Conservation (phyloP, 2,113 vertebrate species). For the Periophthalmus modestus region DNA sequence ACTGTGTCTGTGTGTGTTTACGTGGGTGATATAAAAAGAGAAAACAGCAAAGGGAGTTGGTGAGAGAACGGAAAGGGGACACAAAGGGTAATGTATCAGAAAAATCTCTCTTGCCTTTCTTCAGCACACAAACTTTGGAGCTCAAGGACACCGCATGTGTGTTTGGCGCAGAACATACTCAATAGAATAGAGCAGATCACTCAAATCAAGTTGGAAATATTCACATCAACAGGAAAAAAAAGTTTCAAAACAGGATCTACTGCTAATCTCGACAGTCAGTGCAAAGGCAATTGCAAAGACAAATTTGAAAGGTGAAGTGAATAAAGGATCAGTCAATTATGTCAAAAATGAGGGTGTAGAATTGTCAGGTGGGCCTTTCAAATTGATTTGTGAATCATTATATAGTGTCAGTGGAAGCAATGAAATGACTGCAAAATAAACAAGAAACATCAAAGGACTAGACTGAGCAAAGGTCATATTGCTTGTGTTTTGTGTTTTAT, state of each 20-base stretch:
- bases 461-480: background rate
- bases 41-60: conserved; percentile 27
- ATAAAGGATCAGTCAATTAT: conserved; percentile 5
- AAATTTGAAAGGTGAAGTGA: conserved; percentile 39
- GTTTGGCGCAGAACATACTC: conserved; percentile 38
- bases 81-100: conserved; percentile 55
- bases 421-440: background rate
- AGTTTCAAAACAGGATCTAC: conserved; percentile 21
- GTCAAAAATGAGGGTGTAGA: conserved; percentile 8
- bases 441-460: background rate
- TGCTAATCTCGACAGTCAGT: conserved; percentile 44
- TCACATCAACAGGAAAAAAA: conserved; percentile 34
- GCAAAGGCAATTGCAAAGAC: conserved; percentile 31
- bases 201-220: conserved; percentile 30
- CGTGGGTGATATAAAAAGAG: background rate
- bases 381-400: background rate
- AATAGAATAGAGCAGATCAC: conserved; percentile 39
- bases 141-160: conserved; percentile 55
- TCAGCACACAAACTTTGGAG: conserved; percentile 43
- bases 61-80: conserved; percentile 20
- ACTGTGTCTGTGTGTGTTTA: conserved; percentile 30
- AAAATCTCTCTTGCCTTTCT: conserved; percentile 39
- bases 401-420: background rate
- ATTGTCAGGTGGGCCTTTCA: background rate
- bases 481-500: too few species aligned